phyloP scores from a whole-genome alignment of 2,797 vertebrate genomes.

The Platyrinchus mystaceus region DNA sequence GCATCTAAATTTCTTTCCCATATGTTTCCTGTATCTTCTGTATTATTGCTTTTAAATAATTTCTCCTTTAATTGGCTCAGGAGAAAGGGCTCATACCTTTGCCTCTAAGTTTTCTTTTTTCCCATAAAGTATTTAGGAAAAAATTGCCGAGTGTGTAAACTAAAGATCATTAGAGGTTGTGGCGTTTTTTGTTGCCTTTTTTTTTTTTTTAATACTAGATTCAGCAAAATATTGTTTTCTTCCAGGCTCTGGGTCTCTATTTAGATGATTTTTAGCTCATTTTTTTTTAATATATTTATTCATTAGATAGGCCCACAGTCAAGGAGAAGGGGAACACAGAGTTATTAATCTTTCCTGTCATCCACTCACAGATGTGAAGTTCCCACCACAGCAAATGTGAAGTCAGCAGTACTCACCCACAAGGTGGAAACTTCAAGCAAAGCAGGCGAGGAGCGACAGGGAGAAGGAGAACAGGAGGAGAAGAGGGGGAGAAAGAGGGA shows the following conservation, averaged over 20 bases:
- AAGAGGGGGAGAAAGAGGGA: not conserved
- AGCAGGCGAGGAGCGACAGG: slow-evolving; percentile 68
- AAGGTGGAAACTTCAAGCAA: slow-evolving; percentile 82
- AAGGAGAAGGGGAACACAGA: slow-evolving; percentile 75
- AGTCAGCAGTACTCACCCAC: slow-evolving; percentile 91
- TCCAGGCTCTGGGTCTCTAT: slow-evolving; percentile 84
- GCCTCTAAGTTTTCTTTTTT: slow-evolving; percentile 58
- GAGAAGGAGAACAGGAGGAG: slow-evolving; percentile 6
- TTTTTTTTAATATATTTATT: slow-evolving; percentile 82
- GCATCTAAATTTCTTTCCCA: not conserved
- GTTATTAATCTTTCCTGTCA: slow-evolving; percentile 99
- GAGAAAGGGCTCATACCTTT: slow-evolving; percentile 12
- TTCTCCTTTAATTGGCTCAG: slow-evolving; percentile 43
- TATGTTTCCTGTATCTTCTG: not conserved
- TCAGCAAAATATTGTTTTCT: slow-evolving; percentile 93
- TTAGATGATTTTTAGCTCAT: slow-evolving; percentile 78
- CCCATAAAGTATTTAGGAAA: slow-evolving; percentile 63
- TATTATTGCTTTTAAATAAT: not conserved
- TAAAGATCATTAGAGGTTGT: slow-evolving; percentile 77
- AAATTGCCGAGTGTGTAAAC: slow-evolving; percentile 78
- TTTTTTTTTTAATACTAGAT: slow-evolving; percentile 70
- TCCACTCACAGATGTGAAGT: slow-evolving; percentile 95
- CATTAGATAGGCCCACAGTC: slow-evolving; percentile 80
- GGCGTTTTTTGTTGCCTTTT: not conserved
- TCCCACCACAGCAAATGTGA: slow-evolving; percentile 93